A percentile compares a stretch with the other conserved stretches of the same genome.
These are phyloP conservation scores for Gastrophryne carolinensis DNA, from an alignment of 2,797 vertebrate species.

Conservation along the genomic window DNA sequence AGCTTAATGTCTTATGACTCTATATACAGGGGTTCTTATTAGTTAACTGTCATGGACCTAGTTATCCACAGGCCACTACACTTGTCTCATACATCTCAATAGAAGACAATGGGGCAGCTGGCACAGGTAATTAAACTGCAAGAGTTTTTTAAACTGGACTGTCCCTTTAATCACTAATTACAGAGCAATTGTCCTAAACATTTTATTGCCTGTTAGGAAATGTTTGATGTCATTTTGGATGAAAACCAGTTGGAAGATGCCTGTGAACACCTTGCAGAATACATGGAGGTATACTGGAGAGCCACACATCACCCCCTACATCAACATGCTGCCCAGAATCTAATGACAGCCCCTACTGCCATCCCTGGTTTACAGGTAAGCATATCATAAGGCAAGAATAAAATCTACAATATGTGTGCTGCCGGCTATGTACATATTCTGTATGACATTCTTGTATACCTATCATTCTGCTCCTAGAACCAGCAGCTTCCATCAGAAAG, in stretches of 20 bases:
- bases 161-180: not conserved
- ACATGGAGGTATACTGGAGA: constrained; percentile 92
- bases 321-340: constrained; percentile 73
- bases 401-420: no score
- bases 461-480: constrained; percentile 64
- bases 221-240: constrained; percentile 94
- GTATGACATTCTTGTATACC: not conserved
- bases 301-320: constrained; percentile 89
- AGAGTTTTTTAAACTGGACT: not conserved
- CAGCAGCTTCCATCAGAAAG: constrained; percentile 81
- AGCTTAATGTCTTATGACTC: no score
- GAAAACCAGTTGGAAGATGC: constrained; percentile 95
- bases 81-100: no score
- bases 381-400: no score
- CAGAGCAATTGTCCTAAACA: no score
- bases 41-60: no score
- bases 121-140: no score
- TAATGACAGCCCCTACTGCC: constrained; percentile 81
- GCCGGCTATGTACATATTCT: not conserved
- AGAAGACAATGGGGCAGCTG: no score
- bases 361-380: constrained; percentile 90
- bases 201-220: no score
- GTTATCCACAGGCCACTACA: no score
- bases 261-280: constrained; percentile 90
- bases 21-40: no score